A percentile compares a stretch with the other conserved stretches of the same genome.
These are phyloP conservation scores for Lordiphosa stackelbergi DNA, from an alignment of 1,140 invertebrate species.

Conservation along the genomic window DNA sequence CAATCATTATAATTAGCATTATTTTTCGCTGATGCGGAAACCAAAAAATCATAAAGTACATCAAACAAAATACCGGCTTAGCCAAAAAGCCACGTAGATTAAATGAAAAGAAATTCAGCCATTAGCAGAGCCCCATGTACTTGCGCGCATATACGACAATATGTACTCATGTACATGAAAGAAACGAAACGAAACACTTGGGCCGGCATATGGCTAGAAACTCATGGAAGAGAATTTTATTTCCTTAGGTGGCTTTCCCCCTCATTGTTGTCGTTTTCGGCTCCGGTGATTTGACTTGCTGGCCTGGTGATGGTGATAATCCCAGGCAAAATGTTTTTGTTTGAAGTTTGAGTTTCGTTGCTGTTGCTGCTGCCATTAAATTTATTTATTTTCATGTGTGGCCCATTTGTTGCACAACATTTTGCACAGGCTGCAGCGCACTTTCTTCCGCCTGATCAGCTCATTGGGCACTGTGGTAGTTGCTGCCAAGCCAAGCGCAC, in stretches of 20 bases:
- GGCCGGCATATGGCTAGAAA: neutral
- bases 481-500: slow-evolving; percentile 37
- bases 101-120: slow-evolving; percentile 40
- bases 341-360: slow-evolving; percentile 32
- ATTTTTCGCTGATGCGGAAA: slow-evolving; percentile 32
- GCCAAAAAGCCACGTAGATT: slow-evolving; percentile 47
- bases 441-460: slow-evolving; percentile 68
- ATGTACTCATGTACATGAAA: slow-evolving; percentile 4
- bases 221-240: slow-evolving; percentile 11
- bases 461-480: slow-evolving; percentile 55
- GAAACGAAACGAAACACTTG: neutral
- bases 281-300: slow-evolving; percentile 19
- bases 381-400: slow-evolving; percentile 48
- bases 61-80: slow-evolving; percentile 63
- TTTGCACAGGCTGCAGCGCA: slow-evolving; percentile 30
- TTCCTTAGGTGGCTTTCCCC: slow-evolving; percentile 28
- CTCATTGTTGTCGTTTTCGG: slow-evolving; percentile 23
- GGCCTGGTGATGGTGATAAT: slow-evolving; percentile 28
- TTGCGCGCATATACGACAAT: neutral
- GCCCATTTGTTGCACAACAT: slow-evolving; percentile 41
- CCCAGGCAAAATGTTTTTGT: slow-evolving; percentile 19
- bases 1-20: slow-evolving; percentile 53
- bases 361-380: neutral
- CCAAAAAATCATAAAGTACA: slow-evolving; percentile 43
- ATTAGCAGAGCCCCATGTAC: slow-evolving; percentile 22